Evolutionary conservation across 2,797 vertebrate genomes (phyloP), one percentile per base, ranked within the genome.

Genomic region (Labroides dimidiatus): DNA sequence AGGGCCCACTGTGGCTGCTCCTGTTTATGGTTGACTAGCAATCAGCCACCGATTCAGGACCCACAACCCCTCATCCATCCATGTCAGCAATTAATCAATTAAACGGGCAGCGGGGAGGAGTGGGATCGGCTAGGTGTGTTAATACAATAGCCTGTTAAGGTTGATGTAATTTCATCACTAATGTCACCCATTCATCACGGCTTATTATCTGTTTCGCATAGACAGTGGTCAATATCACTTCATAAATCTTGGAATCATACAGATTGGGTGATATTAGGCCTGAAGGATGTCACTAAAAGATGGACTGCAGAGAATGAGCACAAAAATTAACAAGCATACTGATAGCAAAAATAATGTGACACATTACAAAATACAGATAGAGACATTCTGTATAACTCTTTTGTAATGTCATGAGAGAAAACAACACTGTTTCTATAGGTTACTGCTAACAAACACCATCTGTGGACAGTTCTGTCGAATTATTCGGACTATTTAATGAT

Each of bases 11-110:
- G 88, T 82, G 75, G 83, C 84, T 75, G 84, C 84, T 91, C 75
- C 83, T 89, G 90, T 93, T 92, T 92, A 92, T 87, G 90, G 90
- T 87, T 90, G 92, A 92, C 86, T 90, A 91, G 90, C 88, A 92
- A 91, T 92, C 91, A 92, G 87, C 90, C 88, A 86, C 88, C 87
- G 72, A 91, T 91, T 90, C 89, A 81, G 81, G 80, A 84, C 87
- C 88, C 60, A 44, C 88, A 87, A 84, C 79, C 87, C 86, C 85
- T 87, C 87, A 92, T 93, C 90, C 86, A 92, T 91, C 89, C 81
- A 85, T 55, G 88, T 91, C 89, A 81, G 87, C 87, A 90, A 93
- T 92, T 87, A 92, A 93, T 93, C 92, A 92, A 93, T 92, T 91
- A 92, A 91, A 90, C 66, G 60, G 85, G 80, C 84, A 62, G 84